Conservation (phyloP, 2,113 vertebrate genomes). For the Zootoca vivipara region DNA sequence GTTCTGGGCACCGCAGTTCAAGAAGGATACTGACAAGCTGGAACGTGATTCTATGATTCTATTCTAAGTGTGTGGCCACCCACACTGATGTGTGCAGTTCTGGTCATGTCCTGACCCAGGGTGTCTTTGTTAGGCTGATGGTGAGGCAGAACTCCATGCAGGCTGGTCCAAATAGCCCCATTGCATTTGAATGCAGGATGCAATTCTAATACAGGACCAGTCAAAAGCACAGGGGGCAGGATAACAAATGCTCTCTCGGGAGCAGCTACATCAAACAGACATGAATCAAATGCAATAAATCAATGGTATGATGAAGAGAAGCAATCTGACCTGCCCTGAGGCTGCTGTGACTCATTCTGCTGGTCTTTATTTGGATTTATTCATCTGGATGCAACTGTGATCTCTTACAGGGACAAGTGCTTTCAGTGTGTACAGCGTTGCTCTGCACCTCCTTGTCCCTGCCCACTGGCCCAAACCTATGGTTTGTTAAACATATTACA, state of each 20-base stretch:
- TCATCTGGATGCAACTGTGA: neutral
- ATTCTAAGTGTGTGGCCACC: no score
- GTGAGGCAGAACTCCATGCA: no score
- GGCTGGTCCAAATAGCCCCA: neutral
- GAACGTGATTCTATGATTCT: no score
- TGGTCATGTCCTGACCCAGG: no score
- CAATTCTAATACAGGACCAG: neutral
- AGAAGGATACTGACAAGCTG: no score
- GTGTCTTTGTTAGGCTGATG: no score
- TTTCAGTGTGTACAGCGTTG: neutral
- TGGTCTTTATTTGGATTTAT: neutral
- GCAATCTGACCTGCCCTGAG: neutral
- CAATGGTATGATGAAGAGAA: neutral
- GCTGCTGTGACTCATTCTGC: neutral
- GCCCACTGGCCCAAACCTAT: neutral
- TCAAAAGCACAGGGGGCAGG: neutral
- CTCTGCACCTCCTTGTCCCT: neutral
- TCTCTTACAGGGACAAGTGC: neutral
- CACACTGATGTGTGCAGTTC: no score
- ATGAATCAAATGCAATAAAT: slow-evolving; percentile 3
- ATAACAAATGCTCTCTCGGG: slow-evolving; percentile 2
- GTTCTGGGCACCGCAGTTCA: no score
- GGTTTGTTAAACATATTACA: no score
- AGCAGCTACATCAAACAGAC: neutral
- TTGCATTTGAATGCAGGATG: neutral